Evolutionary conservation across 2,888 invertebrate genomes (phyloP), one percentile per base, ranked within the genome.

Genomic region (Pollenia labialis): DNA sequence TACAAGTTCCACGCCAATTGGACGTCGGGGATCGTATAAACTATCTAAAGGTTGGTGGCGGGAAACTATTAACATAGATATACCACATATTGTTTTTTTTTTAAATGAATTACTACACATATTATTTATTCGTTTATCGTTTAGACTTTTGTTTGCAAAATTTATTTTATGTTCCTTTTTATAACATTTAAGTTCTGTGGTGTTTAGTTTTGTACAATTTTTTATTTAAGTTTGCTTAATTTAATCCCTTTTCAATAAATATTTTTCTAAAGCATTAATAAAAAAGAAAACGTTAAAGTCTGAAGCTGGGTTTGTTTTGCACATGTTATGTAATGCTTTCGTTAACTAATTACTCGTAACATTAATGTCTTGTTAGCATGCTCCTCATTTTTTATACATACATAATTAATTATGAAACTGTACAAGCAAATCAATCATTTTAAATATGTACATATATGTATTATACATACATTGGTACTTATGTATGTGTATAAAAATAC

Each of bases 11-110:
- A 95, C 95, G 85, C 95, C 96, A 89, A 94, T 97, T 88, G 97
- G 96, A 85, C 95, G 97, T 50, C 95, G 97, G 90, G 97, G 97
- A 93, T 97, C 97, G 60, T 97, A 97, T 94, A 97, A 97, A 94
- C 97, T 97, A 79, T 97, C 97, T 90, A 94, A 97, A 96, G 97
- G 97, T 97, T 94, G 94, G 96, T 94, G 92, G 89, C 91, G 92
- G 92, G 91, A 91, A 52, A 48, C 60, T 12, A 60, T 9, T 56
- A 52, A 54, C 6, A 46, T n/a, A 14, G 18, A 56, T 46, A 18
- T 32, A 69, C 14, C 16, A 40, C 16, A 56, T 12, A n/a, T 23
- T 46, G 48, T 48, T 16, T 44, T 56, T 32, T 52, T 18, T 18
- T 42, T 32, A 12, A 54, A 42, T 62, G 23, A 69, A 40, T 32